Base-by-base conservation (phyloP, 53 echinoderm and acorn worm species). In the Glandiceps talaboti region DNA sequence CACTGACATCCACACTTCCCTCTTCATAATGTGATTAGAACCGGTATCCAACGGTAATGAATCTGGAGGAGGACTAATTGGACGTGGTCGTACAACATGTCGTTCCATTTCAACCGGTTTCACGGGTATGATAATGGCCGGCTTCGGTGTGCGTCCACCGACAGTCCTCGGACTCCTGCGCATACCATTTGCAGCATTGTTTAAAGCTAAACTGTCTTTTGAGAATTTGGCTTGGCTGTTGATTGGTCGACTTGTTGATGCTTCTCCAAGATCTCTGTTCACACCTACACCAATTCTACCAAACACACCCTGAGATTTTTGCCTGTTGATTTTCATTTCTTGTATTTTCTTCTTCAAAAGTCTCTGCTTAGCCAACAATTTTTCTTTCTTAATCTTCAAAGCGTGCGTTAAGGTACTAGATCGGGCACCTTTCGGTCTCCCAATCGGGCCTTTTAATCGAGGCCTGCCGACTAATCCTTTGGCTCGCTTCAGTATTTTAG, bases 61-160 rank as follows among this genome's bases (percentile, higher is more conserved):
- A 27, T 84, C 77, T 1, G 94, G 89, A 25, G 90, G 94, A 27
- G 89, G 93, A 32, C 80, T 88, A 27, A 84, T 83, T 30, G 91
- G 87, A n/a, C 89, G 87, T 0, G 99, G 99, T 29, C 99, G 85
- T 6, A 99, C 89, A 25, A 99, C 94, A 81, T 89, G 93, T 73
- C 87, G 83, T 6, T 94, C 89, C 30, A 85, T 79, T 20, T 85
- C 89, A 0, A 85, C 78, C 0, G 89, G 84, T 29, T 85, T 76
- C 26, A 82, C 78, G 64, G 64, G 64, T 45, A 45, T 20, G 64
- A 45, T 45, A 45, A 45, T 45, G 64, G 64, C 6, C 20, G 20
- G 64, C 20, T 45, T 45, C 64, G 6, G 64, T 45, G 20, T 45
- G 64, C 64, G 64, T 20, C 64, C 64, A 12, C 64, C 64, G 6